Percentiles rank a stretch among this genome's conserved stretches.
phyloP scores from a whole-genome alignment of 2,113 vertebrate genomes.

The Thermophis baileyi region DNA sequence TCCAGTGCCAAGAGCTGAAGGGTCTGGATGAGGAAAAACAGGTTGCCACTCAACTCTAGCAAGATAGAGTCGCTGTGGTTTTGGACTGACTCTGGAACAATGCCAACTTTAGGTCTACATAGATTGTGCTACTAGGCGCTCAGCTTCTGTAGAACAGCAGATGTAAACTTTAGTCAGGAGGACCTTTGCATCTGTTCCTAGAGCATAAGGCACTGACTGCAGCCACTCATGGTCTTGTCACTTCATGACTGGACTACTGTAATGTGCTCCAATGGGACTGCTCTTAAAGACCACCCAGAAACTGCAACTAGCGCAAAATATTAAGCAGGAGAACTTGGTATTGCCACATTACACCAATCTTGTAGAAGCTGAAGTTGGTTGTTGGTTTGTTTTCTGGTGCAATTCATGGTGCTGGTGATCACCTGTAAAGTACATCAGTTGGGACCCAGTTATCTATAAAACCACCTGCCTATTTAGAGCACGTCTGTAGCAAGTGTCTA shows the following conservation, averaged over 20 bases:
- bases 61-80: not conserved
- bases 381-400: not conserved
- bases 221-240: too few relatives aligned
- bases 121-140: not conserved
- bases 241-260: too few relatives aligned
- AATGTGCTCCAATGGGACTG: too few relatives aligned
- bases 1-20: not conserved
- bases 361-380: not conserved
- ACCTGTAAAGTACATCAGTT: not conserved
- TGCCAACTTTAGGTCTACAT: not conserved
- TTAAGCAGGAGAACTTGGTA: not conserved
- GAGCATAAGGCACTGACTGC: not conserved
- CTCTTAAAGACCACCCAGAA: not conserved
- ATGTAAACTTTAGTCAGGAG: not conserved
- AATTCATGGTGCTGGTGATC: not conserved
- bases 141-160: not conserved
- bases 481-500: not conserved
- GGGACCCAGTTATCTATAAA: not conserved
- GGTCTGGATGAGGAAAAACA: not conserved
- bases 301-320: not conserved
- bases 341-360: not conserved
- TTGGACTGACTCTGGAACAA: not conserved
- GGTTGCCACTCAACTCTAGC: not conserved
- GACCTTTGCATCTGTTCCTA: not conserved
- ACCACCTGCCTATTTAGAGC: not conserved